Evolutionary conservation across 2,888 invertebrate species (phyloP), one percentile per base, ranked within the genome.

Genomic region (Drosophila rellima): DNA sequence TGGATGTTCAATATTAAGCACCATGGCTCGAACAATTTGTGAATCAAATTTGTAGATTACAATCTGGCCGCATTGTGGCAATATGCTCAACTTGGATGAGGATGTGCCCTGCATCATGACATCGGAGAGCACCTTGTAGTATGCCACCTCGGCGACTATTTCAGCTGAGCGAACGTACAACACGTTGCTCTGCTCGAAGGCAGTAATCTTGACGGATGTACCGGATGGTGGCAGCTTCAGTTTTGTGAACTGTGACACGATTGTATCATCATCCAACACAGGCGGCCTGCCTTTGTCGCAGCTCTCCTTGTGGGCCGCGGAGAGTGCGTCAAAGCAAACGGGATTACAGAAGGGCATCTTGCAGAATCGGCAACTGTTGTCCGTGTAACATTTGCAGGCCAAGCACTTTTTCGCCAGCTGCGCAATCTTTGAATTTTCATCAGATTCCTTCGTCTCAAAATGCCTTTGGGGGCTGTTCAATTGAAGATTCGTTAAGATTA

Each of bases 121-220:
- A 5, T 70, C 67, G 0, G 79, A 78, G 0, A 91, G 59, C 0
- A 88, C 82, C 13, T 81, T 70, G 33, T 80, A 87, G 65, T 90
- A 91, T 3, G 80, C 80, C 15, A 90, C 55, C 33, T 91, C 82
- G 15, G 74, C 82, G 0, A 68, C 68, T 15, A 72, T 57, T 0
- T 79, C 79, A 29, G 81, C 83, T 6, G 92, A 90, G n/a, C 92
- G 91, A 20, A 92, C 74, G 48, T 91, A 92, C 2, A 91, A 79
- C 3, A 91, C 76, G 64, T 92, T 91, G 2, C 88, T 82, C 61
- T 91, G 91, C 8, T 81, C 80, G n/a, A 92, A 89, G 0, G 91
- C 74, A 0, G 91, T 91, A 8, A 92, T 82, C 7, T 80, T 74
- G 0, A 92, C 91, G 15, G 40, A 67, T n/a, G 69, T 64, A 1